These are phyloP conservation scores for Eublepharis macularius DNA, from an alignment of 2,113 vertebrate species.

Conservation along the genomic window DNA sequence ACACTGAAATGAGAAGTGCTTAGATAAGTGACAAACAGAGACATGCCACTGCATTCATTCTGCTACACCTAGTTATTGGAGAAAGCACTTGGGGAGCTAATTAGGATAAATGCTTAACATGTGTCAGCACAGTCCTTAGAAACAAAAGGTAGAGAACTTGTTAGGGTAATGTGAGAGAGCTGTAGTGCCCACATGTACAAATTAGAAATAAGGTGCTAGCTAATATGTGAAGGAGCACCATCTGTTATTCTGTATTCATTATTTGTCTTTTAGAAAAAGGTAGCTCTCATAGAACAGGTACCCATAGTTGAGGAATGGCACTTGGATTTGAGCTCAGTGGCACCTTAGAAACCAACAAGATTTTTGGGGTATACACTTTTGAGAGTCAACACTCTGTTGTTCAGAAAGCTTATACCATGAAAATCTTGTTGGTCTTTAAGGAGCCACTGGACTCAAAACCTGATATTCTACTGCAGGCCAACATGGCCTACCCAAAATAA, in stretches of 20 bases:
- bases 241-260: slow-evolving; percentile 6
- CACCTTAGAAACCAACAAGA: too few species aligned
- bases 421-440: too few species aligned
- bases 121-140: not conserved
- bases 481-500: too few species aligned
- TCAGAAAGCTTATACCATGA: too few species aligned
- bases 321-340: too few species aligned
- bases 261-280: not conserved
- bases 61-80: not conserved
- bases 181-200: slow-evolving; percentile 8
- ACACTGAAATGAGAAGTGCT: not conserved
- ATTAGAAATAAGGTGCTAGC: not conserved
- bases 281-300: not conserved
- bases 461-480: too few species aligned
- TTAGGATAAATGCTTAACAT: not conserved
- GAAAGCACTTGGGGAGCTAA: not conserved
- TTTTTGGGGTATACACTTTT: too few species aligned
- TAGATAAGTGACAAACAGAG: not conserved
- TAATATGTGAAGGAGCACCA: slow-evolving; percentile 42
- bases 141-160: not conserved
- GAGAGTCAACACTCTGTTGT: too few species aligned
- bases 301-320: not conserved
- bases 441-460: too few species aligned
- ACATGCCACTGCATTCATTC: not conserved
- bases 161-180: slow-evolving; percentile 45